Base-by-base conservation (phyloP, 2,797 vertebrate species). In the Erpetoichthys calabaricus region DNA sequence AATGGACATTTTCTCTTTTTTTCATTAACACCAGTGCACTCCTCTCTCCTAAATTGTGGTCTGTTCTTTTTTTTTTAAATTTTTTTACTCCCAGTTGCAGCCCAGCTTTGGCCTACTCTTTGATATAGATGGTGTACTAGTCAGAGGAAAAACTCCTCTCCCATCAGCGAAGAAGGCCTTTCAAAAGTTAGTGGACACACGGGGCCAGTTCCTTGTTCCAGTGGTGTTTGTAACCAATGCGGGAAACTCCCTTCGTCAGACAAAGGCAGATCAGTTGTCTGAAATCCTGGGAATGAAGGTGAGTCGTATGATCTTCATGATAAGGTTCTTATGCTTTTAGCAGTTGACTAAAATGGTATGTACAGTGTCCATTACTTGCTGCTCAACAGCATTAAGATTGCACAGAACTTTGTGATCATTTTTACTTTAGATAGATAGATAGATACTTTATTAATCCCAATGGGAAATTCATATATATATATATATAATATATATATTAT, bases 171-270 rank as follows among this genome's bases (percentile, higher is more conserved):
- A 60, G 7, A 78, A 77, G 49, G 91, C 89, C 45, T 86, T 95
- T 47, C 75, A 59, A 45, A 92, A 90, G 68, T 82, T 95, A 4
- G 68, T 90, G 59, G 78, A 87, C 57, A 47, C 62, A 53, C 79
- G 81, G 60, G 86, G 88, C 44, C 79, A 83, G 6, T 91, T 92
- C 67, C 57, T 83, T 60, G 75, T 91, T 68, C 91, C 91, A 5
- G 82, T 91, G 0, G 86, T 95, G 1, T 95, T 95, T 9, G 87
- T 95, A 61, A 95, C 91, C 9, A 95, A 94, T 0, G 89, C 91
- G 10, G 90, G 91, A 63, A 91, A 88, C 58, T 91, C 88, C 70
- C 83, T 90, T 47, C 81, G 81, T 49, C 84, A 85, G 64, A 69
- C 85, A 5, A 93, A 94, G 66, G 90, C 91, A 0, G 77, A 83